Conservation (phyloP, 2,888 invertebrate species). For the Galeopsomyia nigrocyanea region DNA sequence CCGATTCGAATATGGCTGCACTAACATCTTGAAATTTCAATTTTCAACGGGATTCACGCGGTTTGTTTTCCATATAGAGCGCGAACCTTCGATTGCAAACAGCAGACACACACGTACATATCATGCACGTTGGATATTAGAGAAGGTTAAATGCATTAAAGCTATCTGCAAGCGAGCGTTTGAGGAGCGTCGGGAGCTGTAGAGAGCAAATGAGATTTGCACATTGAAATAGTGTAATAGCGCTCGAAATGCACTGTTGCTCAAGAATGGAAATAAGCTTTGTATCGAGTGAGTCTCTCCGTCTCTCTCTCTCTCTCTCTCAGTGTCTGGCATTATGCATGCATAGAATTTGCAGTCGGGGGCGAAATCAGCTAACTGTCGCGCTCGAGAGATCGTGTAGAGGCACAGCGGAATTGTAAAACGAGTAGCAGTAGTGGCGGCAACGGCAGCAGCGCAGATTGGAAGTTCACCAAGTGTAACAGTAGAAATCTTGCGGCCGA, state of each 20-base stretch:
- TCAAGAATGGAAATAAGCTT: not conserved
- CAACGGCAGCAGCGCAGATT: slow-evolving; percentile 3
- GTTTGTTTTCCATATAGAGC: no score
- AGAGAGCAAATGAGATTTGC: not conserved
- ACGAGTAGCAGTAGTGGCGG: slow-evolving; percentile 3
- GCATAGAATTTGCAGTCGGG: slow-evolving; percentile 4
- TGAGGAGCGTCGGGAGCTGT: not conserved
- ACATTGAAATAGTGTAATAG: no score
- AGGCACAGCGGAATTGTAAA: slow-evolving; percentile 22
- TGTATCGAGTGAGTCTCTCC: not conserved
- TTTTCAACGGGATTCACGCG: no score
- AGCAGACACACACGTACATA: no score
- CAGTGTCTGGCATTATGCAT: slow-evolving; percentile 1
- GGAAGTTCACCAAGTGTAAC: slow-evolving; percentile 18
- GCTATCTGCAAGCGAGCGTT: no score
- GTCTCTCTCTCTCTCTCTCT: slow-evolving; percentile 2
- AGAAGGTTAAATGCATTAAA: no score
- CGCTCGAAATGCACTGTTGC: not conserved
- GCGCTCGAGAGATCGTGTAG: not conserved
- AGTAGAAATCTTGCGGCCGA: slow-evolving; percentile 30
- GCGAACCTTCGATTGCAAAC: no score
- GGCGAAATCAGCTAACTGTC: slow-evolving; percentile 4
- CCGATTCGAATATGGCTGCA: no score
- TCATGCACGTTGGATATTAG: no score
- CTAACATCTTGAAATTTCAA: no score